Percentiles rank a stretch among this genome's conserved stretches.
phyloP scores from a whole-genome alignment of 2,888 invertebrate species.

The Meganola albula region DNA sequence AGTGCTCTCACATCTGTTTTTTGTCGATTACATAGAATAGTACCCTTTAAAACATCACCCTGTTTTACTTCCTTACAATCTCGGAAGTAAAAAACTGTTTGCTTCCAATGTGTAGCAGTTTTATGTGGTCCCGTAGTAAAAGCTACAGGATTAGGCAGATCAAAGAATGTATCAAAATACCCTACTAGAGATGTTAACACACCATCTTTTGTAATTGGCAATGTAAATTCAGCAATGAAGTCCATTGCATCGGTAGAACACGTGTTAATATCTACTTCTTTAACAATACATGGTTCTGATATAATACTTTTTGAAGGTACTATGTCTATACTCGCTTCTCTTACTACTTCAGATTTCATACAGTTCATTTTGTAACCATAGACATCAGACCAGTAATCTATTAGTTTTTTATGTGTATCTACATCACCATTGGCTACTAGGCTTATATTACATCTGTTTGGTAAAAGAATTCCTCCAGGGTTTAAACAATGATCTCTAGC shows the following conservation, averaged over 20 bases:
- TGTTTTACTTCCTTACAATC: conserved; percentile 83
- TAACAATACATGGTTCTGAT: conserved; percentile 80
- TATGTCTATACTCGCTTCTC: conserved; percentile 80
- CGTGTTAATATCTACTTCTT: conserved; percentile 85
- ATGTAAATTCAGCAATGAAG: conserved; percentile 83
- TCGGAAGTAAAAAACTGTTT: conserved; percentile 91
- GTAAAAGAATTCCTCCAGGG: conserved; percentile 86
- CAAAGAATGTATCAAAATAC: conserved; percentile 94
- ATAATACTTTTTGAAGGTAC: conserved; percentile 78
- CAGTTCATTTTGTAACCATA: conserved; percentile 96
- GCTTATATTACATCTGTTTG: conserved; percentile 90
- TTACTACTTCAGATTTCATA: conserved; percentile 89
- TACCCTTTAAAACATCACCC: conserved; percentile 81
- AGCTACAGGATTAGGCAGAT: conserved; percentile 79
- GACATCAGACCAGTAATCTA: conserved; percentile 94
- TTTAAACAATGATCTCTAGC: conserved; percentile 89
- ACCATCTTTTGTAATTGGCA: conserved; percentile 81
- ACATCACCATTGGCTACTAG: conserved; percentile 88
- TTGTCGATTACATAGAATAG: conserved; percentile 84
- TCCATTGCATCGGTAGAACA: conserved; percentile 85
- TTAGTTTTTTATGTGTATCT: conserved; percentile 83
- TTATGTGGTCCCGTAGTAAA: conserved; percentile 89
- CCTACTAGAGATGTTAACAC: conserved; percentile 89
- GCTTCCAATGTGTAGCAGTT: conserved; percentile 94
- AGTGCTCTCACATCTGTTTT: conserved; percentile 86